A percentile compares a stretch with the other conserved stretches of the same genome.
Evolutionary conservation across 2,888 invertebrate genomes (phyloP).

Genomic region (Criorhina ranunculi): DNA sequence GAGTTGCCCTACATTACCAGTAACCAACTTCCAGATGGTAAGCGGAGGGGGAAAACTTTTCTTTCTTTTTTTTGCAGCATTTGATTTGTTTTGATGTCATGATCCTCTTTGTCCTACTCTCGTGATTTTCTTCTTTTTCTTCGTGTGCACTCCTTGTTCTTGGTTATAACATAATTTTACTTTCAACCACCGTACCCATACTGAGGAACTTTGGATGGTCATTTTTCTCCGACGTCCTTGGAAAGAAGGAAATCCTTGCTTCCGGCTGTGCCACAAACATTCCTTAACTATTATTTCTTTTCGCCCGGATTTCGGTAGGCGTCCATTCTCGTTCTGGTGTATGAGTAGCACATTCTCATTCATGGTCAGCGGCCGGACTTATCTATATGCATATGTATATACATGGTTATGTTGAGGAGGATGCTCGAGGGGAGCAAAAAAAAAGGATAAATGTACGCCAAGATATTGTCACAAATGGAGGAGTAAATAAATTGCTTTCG

Average conservation of each 20-base stretch:
- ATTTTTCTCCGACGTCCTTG: slow-evolving; percentile 30
- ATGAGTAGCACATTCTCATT: slow-evolving; percentile 21
- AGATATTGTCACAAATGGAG: slow-evolving; percentile 75
- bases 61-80: not conserved
- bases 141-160: not conserved
- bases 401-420: slow-evolving; percentile 2
- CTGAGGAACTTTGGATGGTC: slow-evolving; percentile 5
- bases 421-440: not conserved
- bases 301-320: slow-evolving; percentile 39
- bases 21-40: too few species aligned
- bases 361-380: slow-evolving; percentile 32
- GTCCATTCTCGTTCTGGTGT: slow-evolving; percentile 17
- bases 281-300: slow-evolving; percentile 56
- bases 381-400: slow-evolving; percentile 31
- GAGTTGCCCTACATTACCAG: too few species aligned
- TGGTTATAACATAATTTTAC: slow-evolving; percentile 54
- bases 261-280: slow-evolving; percentile 63
- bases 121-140: not conserved
- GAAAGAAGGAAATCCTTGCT: slow-evolving; percentile 41
- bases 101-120: slow-evolving; percentile 36
- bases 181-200: slow-evolving; percentile 15
- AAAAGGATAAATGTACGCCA: slow-evolving; percentile 70
- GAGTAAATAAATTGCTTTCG: slow-evolving; percentile 75
- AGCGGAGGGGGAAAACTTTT: slow-evolving; percentile 16
- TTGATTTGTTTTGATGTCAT: slow-evolving; percentile 61